Conservation (phyloP, 2,113 vertebrate genomes). For the Panthera leo region DNA sequence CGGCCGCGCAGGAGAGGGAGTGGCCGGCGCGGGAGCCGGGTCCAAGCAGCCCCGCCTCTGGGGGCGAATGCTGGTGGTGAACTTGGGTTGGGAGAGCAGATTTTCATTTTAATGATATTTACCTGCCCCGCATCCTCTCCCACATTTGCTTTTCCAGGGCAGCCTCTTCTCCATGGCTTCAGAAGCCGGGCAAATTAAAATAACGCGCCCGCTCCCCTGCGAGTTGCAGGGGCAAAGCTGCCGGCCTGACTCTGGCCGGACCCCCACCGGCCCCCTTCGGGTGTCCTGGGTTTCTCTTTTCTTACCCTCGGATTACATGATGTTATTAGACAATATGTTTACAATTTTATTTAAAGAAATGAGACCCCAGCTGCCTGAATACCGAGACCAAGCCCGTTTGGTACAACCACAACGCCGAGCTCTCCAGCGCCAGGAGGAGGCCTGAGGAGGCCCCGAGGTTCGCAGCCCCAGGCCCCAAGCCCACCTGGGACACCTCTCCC, state of each 20-base stretch:
- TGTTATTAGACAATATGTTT: slow-evolving; percentile 44
- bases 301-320: slow-evolving; percentile 41
- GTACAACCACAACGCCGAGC: slow-evolving; percentile 67
- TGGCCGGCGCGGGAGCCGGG: slow-evolving; percentile 50
- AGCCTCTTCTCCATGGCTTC: neutral
- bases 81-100: slow-evolving; percentile 66
- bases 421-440: slow-evolving; percentile 53
- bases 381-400: slow-evolving; percentile 42
- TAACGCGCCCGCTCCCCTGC: neutral
- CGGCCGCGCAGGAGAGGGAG: slow-evolving; percentile 52
- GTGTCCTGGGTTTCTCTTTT: slow-evolving; percentile 20
- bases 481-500: slow-evolving; percentile 31
- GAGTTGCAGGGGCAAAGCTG: neutral
- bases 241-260: neutral
- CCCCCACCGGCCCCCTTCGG: neutral
- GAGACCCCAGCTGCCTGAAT: slow-evolving; percentile 61
- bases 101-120: slow-evolving; percentile 62
- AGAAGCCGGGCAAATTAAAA: slow-evolving; percentile 67
- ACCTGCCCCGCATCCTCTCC: slow-evolving; percentile 19
- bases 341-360: slow-evolving; percentile 61
- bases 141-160: slow-evolving; percentile 48
- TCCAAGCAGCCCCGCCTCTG: slow-evolving; percentile 53
- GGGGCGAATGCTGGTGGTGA: slow-evolving; percentile 52
- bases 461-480: slow-evolving; percentile 21
- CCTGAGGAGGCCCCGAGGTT: slow-evolving; percentile 44